phyloP scores from a whole-genome alignment of 2,797 vertebrate genomes.

The Melopsittacus undulatus region DNA sequence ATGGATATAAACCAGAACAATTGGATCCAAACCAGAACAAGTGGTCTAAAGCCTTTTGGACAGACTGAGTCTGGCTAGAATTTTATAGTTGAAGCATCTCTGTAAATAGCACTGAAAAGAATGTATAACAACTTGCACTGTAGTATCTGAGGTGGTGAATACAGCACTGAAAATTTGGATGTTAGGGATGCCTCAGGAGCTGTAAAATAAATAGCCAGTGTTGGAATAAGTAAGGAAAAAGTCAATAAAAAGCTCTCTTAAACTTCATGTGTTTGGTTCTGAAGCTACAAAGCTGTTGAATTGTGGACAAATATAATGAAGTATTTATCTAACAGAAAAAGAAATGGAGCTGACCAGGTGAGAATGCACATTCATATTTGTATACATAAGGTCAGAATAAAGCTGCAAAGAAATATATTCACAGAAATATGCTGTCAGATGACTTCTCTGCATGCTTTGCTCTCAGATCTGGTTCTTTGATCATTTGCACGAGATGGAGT shows the following conservation, averaged over 20 bases:
- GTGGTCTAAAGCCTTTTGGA: slow-evolving; percentile 1
- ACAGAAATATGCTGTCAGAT: background rate
- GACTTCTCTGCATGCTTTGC: background rate
- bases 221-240: background rate
- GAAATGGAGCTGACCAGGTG: background rate
- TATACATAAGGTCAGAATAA: background rate
- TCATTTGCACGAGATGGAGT: background rate
- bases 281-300: background rate
- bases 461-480: background rate
- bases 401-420: background rate
- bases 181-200: background rate
- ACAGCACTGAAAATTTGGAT: background rate
- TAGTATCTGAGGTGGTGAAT: background rate
- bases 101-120: slow-evolving; percentile 5
- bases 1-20: slow-evolving; percentile 30
- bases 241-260: background rate
- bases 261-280: background rate
- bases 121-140: background rate
- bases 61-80: slow-evolving; percentile 20
- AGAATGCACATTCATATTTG: background rate
- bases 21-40: slow-evolving; percentile 13
- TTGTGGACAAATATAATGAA: background rate
- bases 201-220: background rate
- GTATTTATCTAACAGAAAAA: background rate
- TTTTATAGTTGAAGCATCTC: slow-evolving; percentile 16